Base-by-base conservation (phyloP, 2,113 vertebrate genomes). In the Oryzias melastigma region DNA sequence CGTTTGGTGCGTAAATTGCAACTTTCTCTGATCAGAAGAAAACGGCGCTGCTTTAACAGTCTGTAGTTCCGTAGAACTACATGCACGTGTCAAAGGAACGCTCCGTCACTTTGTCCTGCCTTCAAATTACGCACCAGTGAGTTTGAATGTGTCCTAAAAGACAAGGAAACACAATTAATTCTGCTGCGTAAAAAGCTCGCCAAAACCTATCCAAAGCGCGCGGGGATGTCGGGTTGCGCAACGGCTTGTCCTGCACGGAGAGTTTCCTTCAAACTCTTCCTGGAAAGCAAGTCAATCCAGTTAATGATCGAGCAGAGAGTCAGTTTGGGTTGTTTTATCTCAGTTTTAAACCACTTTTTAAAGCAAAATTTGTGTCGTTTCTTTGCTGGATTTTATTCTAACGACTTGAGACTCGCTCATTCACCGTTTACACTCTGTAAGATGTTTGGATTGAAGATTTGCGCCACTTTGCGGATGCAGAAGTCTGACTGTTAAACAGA, bases 121-220 rank as follows among this genome's bases (percentile, higher is more conserved):
- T 7, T 19, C 22, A 22, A 49, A 42, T 58, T 6, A n/a, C 35
- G 1, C 0, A 7, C 43, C 54, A 55, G 5, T 1, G 5, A 35
- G 41, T 5, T 46, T 48, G n/a, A 22, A 1, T 24, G 19, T 62
- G 46, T 47, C 35, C 15, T 6, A 7, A 59, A 50, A 14, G 20
- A 43, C 20, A 24, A 10, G 14, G 22, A 78, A 86, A 63, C 25
- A 45, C 1, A 3, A 6, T 16, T 14, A 62, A 77, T 50, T 47
- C 50, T 24, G 44, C 81, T 83, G 91, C 90, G 91, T 91, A 92
- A 93, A 91, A 75, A 52, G 66, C 68, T 69, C 19, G 16, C 81
- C 82, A 65, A 78, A 73, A 82, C 27, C 81, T 89, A 71, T 86
- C 91, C 90, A 88, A 78, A 65, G 84, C 90, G 90, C 92, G 81